These are phyloP conservation scores for Eunapius fragilis DNA, from an alignment of 37 sponge, comb jelly and placozoan genomes.

Conservation along the genomic window DNA sequence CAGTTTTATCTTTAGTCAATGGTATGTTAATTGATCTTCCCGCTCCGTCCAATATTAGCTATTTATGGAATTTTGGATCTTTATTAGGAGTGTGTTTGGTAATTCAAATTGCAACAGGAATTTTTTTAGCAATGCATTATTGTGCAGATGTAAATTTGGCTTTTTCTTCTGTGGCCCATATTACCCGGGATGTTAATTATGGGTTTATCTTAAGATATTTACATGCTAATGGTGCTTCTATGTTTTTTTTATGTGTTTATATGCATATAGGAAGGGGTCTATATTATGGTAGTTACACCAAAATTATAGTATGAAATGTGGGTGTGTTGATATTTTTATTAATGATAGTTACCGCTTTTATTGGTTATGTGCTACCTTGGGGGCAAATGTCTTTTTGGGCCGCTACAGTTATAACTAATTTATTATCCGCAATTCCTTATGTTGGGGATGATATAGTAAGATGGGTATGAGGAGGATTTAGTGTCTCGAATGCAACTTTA, in stretches of 20 bases:
- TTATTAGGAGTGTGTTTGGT: constrained; percentile 72
- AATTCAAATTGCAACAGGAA: constrained; percentile 67
- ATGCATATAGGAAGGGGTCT: constrained; percentile 76
- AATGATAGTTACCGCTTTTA: constrained; percentile 81
- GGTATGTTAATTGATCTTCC: constrained; percentile 64
- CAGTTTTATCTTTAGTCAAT: constrained; percentile 59
- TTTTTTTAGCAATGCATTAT: constrained; percentile 88
- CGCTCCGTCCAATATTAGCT: constrained; percentile 71
- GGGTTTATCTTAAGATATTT: constrained; percentile 70
- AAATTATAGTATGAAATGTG: constrained; percentile 62
- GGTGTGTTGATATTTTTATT: constrained; percentile 78
- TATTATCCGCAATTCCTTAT: constrained; percentile 85
- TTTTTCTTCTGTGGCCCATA: constrained; percentile 68
- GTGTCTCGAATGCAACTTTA: constrained; percentile 79
- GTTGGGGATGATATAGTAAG: constrained; percentile 73
- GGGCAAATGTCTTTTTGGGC: constrained; percentile 91
- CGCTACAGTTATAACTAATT: constrained; percentile 79
- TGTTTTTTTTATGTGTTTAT: constrained; percentile 88
- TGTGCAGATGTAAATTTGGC: constrained; percentile 74
- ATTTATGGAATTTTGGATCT: constrained; percentile 84
- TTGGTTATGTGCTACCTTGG: constrained; percentile 65
- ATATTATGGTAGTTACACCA: constrained; percentile 74
- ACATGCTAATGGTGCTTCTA: constrained; percentile 83
- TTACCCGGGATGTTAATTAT: constrained; percentile 65
- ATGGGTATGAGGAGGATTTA: constrained; percentile 77